These are phyloP conservation scores for Amphiprion clarkii DNA, from an alignment of 2,797 vertebrate genomes.

Conservation along the genomic window DNA sequence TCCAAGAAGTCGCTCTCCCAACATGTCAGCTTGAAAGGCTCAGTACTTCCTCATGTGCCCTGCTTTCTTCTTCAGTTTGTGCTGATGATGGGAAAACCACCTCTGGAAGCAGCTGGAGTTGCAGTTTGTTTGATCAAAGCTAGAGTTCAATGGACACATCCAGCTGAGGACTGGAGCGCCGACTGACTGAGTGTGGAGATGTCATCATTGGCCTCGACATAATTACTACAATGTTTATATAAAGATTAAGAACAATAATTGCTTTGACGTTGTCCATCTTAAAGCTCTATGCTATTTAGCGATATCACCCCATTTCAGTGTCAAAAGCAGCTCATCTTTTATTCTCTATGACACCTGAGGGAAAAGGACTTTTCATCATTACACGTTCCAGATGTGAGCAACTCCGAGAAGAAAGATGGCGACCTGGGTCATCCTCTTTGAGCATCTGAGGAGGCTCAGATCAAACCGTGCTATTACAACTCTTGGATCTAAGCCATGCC, in stretches of 20 bases:
- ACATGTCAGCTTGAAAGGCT: conserved; percentile 58
- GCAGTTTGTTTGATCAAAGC: conserved; percentile 69
- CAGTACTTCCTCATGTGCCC: conserved; percentile 53
- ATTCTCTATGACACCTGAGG: conserved; percentile 64
- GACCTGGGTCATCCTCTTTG: conserved; percentile 66
- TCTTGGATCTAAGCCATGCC: conserved; percentile 64
- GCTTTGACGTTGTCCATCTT: conserved; percentile 49
- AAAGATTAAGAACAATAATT: conserved; percentile 47
- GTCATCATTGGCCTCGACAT: conserved; percentile 39
- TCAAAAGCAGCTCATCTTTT: conserved; percentile 73
- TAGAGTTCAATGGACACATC: conserved; percentile 56
- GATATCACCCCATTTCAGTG: conserved; percentile 48
- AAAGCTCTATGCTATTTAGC: conserved; percentile 27
- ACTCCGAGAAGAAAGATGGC: conserved; percentile 62
- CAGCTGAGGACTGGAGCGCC: conserved; percentile 32
- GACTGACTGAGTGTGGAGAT: not conserved
- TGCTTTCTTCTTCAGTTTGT: conserved; percentile 57
- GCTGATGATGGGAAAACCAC: conserved; percentile 66
- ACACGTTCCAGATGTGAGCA: conserved; percentile 78
- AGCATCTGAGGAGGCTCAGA: conserved; percentile 63
- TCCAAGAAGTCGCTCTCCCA: conserved; percentile 30
- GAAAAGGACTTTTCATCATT: conserved; percentile 66
- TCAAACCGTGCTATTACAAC: conserved; percentile 48
- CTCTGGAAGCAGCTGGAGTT: conserved; percentile 70
- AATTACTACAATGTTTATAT: conserved; percentile 47